A percentile compares a stretch with the other conserved stretches of the same genome.
Evolutionary conservation across 2,888 invertebrate species (phyloP).

Genomic region (Imbricaverruca yamaguchii): DNA sequence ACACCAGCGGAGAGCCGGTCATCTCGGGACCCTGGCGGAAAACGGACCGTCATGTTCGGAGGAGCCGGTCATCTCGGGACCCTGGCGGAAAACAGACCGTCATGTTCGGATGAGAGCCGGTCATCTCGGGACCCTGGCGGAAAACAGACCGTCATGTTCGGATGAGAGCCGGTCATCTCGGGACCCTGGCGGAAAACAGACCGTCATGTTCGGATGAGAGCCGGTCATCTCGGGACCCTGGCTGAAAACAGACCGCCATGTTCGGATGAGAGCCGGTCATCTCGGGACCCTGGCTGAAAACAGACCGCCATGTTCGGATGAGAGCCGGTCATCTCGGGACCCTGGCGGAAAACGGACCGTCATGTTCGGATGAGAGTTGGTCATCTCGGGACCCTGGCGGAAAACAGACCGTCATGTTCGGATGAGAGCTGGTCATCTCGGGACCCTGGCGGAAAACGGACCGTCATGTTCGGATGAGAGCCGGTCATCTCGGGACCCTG

Average conservation of each 20-base stretch:
- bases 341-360: neutral
- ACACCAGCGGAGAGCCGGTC: neutral
- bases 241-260: too few species aligned
- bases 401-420: too few species aligned
- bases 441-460: neutral
- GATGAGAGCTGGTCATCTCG: neutral
- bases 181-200: neutral
- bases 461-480: too few species aligned
- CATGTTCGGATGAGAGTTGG: too few species aligned
- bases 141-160: too few species aligned
- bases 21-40: neutral
- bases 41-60: too few species aligned
- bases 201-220: too few species aligned
- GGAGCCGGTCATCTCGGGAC: neutral
- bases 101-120: neutral
- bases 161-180: neutral
- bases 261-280: neutral
- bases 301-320: too few species aligned
- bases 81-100: neutral
- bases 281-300: neutral
- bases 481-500: neutral
- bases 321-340: neutral
- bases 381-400: neutral
- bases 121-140: neutral
- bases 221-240: neutral